These are phyloP conservation scores for Paguma larvata DNA, from an alignment of 2,797 vertebrate species.

Conservation along the genomic window DNA sequence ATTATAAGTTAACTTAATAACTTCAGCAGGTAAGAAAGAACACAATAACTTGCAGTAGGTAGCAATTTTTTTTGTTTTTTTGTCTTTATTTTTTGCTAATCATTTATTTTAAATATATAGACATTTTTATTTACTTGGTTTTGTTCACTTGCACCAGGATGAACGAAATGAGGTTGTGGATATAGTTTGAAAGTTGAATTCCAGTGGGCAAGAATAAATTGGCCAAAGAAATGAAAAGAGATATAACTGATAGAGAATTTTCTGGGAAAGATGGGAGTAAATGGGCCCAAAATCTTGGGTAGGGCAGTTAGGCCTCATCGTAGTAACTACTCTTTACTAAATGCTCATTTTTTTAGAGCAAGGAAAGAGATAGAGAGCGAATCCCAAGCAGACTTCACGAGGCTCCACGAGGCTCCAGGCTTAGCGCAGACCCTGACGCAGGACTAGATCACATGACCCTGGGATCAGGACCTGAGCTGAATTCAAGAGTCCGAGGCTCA, in stretches of 20 bases:
- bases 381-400: no score
- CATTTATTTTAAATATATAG: background rate
- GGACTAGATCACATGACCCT: no score
- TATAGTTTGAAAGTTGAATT: background rate
- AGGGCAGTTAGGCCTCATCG: background rate
- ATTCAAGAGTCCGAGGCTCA: no score
- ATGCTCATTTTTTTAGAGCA: background rate
- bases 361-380: no score
- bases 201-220: background rate
- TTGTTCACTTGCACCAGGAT: background rate
- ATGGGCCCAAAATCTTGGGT: background rate
- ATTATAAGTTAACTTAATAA: background rate
- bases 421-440: no score
- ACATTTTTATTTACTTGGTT: background rate
- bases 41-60: background rate
- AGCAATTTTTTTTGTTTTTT: background rate
- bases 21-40: background rate
- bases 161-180: background rate
- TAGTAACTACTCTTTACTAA: background rate
- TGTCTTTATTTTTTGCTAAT: background rate
- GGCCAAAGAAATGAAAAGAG: background rate
- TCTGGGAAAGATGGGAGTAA: background rate
- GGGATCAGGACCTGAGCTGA: no score
- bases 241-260: background rate
- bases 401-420: no score